Evolutionary conservation across 2,113 vertebrate genomes (phyloP).

Genomic region (Dryoscopus gambensis): DNA sequence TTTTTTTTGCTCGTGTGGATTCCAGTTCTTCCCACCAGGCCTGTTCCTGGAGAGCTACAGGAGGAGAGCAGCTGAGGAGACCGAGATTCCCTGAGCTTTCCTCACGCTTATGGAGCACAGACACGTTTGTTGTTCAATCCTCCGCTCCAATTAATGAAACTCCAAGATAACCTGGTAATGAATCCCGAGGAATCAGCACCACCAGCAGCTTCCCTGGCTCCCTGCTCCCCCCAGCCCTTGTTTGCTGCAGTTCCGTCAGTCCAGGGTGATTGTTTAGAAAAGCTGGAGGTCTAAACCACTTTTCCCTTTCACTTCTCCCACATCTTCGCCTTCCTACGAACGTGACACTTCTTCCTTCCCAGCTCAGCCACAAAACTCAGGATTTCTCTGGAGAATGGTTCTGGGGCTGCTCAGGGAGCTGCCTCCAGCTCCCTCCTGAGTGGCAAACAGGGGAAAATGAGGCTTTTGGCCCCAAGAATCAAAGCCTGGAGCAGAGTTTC

Average conservation of each 20-base stretch:
- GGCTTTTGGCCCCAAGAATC: not conserved
- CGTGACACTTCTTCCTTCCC: not conserved
- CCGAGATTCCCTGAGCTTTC: not conserved
- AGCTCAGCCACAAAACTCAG: not conserved
- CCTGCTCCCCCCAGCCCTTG: not conserved
- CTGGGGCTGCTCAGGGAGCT: not conserved
- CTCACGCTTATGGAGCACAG: not conserved
- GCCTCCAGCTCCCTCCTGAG: not conserved
- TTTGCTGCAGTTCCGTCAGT: not conserved
- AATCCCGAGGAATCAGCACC: not conserved
- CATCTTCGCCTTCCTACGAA: rapidly evolving
- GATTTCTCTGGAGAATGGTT: not conserved
- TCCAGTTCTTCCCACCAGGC: not conserved
- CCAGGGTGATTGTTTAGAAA: not conserved
- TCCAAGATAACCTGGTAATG: not conserved
- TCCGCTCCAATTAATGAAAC: not conserved
- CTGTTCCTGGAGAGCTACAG: not conserved
- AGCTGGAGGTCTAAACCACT: not conserved
- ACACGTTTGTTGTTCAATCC: not conserved
- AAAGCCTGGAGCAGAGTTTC: not conserved
- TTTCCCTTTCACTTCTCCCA: not conserved
- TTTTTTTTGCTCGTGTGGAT: too few species aligned
- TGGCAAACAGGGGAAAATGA: not conserved
- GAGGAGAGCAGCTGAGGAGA: not conserved
- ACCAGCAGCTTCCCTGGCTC: not conserved